Percentiles rank a stretch among this genome's conserved stretches.
These are phyloP conservation scores for Sebastiscus albofasciatus DNA, from an alignment of 2,797 vertebrate species.

Conservation along the genomic window DNA sequence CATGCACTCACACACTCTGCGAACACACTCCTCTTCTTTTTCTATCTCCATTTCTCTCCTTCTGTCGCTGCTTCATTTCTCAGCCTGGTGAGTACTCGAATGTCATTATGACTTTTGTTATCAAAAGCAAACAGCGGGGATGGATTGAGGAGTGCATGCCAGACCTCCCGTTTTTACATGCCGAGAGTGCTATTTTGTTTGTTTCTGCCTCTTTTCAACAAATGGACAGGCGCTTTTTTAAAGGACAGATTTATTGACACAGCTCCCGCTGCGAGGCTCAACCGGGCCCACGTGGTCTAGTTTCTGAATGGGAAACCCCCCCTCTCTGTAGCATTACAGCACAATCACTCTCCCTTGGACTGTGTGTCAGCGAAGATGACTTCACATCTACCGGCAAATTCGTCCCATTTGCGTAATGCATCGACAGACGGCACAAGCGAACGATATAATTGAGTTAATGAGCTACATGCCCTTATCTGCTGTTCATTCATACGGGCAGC, in stretches of 20 bases:
- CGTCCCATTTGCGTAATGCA: constrained; percentile 45
- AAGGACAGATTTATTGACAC: constrained; percentile 47
- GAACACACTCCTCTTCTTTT: constrained; percentile 4
- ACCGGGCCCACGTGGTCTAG: constrained; percentile 7
- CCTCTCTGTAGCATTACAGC: constrained; percentile 27
- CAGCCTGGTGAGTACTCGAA: constrained; percentile 69
- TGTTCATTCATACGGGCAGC: constrained; percentile 65
- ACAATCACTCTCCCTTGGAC: constrained; percentile 15
- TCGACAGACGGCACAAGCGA: constrained; percentile 54
- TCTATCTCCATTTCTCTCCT: constrained; percentile 32
- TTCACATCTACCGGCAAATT: constrained; percentile 51
- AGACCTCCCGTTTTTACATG: constrained; percentile 26
- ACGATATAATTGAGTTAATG: constrained; percentile 74
- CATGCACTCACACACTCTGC: neutral
- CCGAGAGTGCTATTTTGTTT: constrained; percentile 55
- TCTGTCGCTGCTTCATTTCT: constrained; percentile 57
- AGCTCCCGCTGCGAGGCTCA: constrained; percentile 34
- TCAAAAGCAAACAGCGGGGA: constrained; percentile 63
- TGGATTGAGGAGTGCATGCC: constrained; percentile 39
- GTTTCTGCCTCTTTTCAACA: constrained; percentile 33
- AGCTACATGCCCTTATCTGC: constrained; percentile 73
- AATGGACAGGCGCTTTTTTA: constrained; percentile 12
- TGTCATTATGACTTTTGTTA: constrained; percentile 69
- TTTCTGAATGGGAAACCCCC: constrained; percentile 26
- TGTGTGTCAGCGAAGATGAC: constrained; percentile 30